Evolutionary conservation across 1,140 invertebrate genomes (phyloP).

Genomic region (Antheraea pernyi): DNA sequence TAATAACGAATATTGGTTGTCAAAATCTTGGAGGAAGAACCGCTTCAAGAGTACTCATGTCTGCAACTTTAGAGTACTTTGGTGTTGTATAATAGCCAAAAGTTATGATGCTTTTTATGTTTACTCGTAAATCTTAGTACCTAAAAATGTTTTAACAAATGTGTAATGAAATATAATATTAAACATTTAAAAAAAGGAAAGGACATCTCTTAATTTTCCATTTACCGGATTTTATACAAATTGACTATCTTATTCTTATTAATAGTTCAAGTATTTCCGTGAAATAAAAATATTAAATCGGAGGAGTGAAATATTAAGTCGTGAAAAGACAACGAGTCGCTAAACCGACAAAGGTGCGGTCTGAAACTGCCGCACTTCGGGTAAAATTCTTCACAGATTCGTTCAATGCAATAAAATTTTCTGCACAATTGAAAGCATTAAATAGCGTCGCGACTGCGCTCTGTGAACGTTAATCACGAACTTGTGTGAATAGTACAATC

Average conservation of each 20-base stretch:
- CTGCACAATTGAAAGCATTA: constrained; percentile 74
- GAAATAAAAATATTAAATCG: too few relatives aligned
- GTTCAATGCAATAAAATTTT: constrained; percentile 74
- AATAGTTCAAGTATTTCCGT: too few relatives aligned
- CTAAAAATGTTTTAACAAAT: too few relatives aligned
- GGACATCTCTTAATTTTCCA: too few relatives aligned
- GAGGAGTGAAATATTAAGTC: background rate
- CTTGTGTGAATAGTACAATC: constrained; percentile 67
- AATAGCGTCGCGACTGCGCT: constrained; percentile 48
- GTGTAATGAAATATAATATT: too few relatives aligned
- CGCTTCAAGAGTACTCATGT: too few relatives aligned
- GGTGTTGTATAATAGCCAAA: background rate
- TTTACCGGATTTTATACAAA: too few relatives aligned
- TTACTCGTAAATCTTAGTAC: too few relatives aligned
- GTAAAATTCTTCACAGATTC: constrained; percentile 54
- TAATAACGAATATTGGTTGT: too few relatives aligned
- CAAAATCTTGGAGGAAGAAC: too few relatives aligned
- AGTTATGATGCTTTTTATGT: background rate
- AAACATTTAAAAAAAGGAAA: too few relatives aligned
- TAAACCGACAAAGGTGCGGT: constrained; percentile 31
- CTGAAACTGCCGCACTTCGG: constrained; percentile 31
- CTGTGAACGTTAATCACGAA: constrained; percentile 64
- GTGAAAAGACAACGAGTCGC: constrained; percentile 7
- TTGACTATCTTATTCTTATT: too few relatives aligned
- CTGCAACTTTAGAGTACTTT: background rate